Evolutionary conservation across 2,113 vertebrate species (phyloP).

Genomic region (Spilogale gracilis): DNA sequence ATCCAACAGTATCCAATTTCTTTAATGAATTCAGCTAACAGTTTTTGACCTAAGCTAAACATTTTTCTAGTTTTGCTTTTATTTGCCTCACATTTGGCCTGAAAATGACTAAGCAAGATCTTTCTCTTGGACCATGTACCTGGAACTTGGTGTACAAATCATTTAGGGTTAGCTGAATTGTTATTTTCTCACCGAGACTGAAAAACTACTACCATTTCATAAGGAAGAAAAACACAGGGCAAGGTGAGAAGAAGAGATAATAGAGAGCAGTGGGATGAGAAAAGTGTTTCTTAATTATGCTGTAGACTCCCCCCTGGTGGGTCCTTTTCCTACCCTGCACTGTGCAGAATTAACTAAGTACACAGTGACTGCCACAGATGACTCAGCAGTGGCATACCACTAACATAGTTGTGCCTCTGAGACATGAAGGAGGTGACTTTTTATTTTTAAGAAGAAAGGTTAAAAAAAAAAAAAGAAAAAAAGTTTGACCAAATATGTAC

Average conservation of each 20-base stretch:
- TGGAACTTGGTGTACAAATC: neutral
- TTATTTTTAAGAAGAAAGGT: constrained; percentile 63
- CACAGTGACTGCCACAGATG: neutral
- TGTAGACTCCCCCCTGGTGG: neutral
- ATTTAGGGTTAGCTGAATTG: constrained; percentile 74
- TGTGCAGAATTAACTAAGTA: constrained; percentile 68
- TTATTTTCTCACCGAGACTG: constrained; percentile 81
- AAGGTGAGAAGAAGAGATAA: constrained; percentile 80
- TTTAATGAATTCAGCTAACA: neutral
- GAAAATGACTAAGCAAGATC: neutral
- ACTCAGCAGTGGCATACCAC: constrained; percentile 15
- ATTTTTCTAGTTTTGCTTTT: constrained; percentile 47
- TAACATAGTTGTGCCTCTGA: neutral
- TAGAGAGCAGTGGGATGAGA: constrained; percentile 41
- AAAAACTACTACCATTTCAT: constrained; percentile 80
- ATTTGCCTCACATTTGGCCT: constrained; percentile 25
- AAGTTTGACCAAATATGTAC: constrained; percentile 2
- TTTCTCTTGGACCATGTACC: neutral
- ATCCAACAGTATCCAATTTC: neutral
- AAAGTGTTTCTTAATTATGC: constrained; percentile 76
- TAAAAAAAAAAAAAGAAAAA: constrained; percentile 55
- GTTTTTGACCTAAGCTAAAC: neutral
- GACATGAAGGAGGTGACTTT: constrained; percentile 63
- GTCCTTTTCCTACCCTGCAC: neutral
- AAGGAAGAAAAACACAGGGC: constrained; percentile 78